phyloP scores from a whole-genome alignment of 2,888 invertebrate species.

The Aspidapion aeneum region DNA sequence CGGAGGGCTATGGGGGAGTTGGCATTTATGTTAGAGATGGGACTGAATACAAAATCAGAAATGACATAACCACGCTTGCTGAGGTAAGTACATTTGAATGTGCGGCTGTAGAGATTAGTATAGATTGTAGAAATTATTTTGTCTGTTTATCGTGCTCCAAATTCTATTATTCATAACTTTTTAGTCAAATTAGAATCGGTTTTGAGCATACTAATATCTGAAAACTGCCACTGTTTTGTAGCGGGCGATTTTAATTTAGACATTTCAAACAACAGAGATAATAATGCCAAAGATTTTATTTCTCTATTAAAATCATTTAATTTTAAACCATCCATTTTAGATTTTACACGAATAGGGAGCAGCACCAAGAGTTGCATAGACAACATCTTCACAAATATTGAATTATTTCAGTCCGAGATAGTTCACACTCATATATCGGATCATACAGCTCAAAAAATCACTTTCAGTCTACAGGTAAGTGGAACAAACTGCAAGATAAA shows the following conservation, averaged over 20 bases:
- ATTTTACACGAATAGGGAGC: neutral
- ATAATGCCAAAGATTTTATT: neutral
- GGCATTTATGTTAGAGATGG: neutral
- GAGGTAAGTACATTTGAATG: neutral
- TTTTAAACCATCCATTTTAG: too few relatives aligned
- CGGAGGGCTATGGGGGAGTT: neutral
- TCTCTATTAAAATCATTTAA: too few relatives aligned
- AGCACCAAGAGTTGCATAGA: neutral
- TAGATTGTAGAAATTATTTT: neutral
- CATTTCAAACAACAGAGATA: neutral
- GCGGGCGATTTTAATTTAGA: neutral
- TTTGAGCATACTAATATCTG: neutral
- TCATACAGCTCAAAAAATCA: neutral
- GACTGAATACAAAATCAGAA: neutral
- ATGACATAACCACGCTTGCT: neutral
- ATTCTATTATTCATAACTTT: neutral
- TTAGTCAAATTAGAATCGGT: neutral
- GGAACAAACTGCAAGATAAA: neutral
- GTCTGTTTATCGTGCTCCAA: neutral
- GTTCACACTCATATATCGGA: neutral
- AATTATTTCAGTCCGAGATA: neutral
- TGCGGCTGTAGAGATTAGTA: neutral
- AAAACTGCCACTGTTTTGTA: neutral
- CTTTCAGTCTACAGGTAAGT: neutral
- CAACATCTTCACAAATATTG: neutral